Base-by-base conservation (phyloP, 2,797 vertebrate species). In the Diceros bicornis region DNA sequence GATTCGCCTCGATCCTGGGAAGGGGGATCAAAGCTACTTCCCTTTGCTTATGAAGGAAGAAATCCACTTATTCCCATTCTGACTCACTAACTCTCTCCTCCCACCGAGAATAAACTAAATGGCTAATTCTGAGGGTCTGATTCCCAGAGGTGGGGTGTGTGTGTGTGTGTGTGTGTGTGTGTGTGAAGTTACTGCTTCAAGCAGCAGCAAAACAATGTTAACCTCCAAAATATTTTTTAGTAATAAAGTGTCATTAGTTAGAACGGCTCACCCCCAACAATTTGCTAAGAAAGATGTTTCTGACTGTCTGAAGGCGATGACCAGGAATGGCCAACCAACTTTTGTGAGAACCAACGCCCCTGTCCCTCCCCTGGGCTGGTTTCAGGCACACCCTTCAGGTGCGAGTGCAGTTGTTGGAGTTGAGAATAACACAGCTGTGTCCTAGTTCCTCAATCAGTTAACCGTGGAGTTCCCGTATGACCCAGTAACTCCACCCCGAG, bases 51-150 rank as follows among this genome's bases (percentile, higher is more conserved):
- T 0, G 5, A 66, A 64, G 47, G 62, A 62, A 59, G 64, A 92
- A 91, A 82, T 57, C 9, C 55, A 66, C 11, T 41, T 14, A 25
- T 21, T 75, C 50, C 10, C 55, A 17, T 50, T 23, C 74, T 7
- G n/a, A 44, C 34, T n/a, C n/a, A n/a, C n/a, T n/a, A n/a, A n/a
- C n/a, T 47, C 89, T 89, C 68, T 85, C 37, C 32, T 94, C 52
- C 69, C 9, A 0, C 50, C 4, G 72, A 96, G 81, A 62, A 75
- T 64, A 69, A 84, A 47, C 50, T 27, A 34, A 62, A 21, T 1
- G 21, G 41, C 55, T 74, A 7, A 37, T 55, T 62, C 14, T 3
- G n/a, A 78, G 41, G 21, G 37, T 68, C 57, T 62, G 68, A 72
- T 55, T 62, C 55, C 37, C 27, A 32, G 32, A 74, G 74, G 14